Conservation (phyloP, 2,888 invertebrate species). For the Epiperipatus broadwayi region DNA sequence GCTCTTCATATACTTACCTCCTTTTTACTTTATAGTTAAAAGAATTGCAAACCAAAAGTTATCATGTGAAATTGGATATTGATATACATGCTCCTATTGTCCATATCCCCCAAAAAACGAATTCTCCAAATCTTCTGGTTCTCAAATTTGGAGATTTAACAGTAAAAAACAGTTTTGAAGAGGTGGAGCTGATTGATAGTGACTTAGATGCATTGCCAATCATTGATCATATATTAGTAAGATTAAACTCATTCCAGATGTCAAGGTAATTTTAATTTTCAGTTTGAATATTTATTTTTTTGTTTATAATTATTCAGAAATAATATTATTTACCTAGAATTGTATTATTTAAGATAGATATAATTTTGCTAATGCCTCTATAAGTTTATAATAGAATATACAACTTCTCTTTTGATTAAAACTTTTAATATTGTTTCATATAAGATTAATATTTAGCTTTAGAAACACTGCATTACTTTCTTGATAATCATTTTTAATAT, state of each 20-base stretch:
- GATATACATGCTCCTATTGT: conserved; percentile 53
- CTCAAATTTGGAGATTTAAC: conserved; percentile 53
- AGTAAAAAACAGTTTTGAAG: conserved; percentile 59
- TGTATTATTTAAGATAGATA: too few relatives aligned
- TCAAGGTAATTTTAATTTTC: conserved; percentile 21
- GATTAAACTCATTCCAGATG: conserved; percentile 45
- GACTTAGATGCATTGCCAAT: conserved; percentile 25
- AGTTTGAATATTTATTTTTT: background rate
- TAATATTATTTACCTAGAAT: too few relatives aligned
- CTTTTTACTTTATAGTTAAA: conserved; percentile 14
- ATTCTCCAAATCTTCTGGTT: conserved; percentile 52
- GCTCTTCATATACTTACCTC: background rate
- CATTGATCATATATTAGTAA: conserved; percentile 49
- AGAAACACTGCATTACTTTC: too few relatives aligned
- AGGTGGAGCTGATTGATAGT: conserved; percentile 20
- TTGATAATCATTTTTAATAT: too few relatives aligned
- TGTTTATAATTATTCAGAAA: too few relatives aligned
- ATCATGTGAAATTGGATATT: conserved; percentile 38
- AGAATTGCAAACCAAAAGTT: conserved; percentile 17
- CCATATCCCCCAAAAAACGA: conserved; percentile 54
- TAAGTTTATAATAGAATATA: too few relatives aligned
- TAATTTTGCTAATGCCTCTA: too few relatives aligned
- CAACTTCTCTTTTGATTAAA: too few relatives aligned
- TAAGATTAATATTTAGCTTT: too few relatives aligned
- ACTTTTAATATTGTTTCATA: too few relatives aligned